Percentiles rank a stretch among this genome's conserved stretches.
phyloP scores from a whole-genome alignment of 2,113 vertebrate genomes.

The Sebastes fasciatus region DNA sequence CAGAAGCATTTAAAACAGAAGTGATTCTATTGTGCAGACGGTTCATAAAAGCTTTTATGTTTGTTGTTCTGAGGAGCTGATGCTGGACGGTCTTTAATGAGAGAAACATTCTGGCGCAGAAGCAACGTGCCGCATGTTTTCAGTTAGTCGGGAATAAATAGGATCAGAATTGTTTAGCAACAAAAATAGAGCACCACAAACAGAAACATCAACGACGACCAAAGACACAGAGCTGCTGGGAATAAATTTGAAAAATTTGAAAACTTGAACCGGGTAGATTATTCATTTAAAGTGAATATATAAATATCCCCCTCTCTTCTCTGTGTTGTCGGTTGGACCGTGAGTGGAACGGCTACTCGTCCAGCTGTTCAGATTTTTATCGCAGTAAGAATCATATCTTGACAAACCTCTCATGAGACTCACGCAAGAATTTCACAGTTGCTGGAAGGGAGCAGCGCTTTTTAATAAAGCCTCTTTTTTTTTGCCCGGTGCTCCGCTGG shows the following conservation, averaged over 20 bases:
- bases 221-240: background rate
- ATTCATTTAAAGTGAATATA: background rate
- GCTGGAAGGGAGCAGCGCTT: slow-evolving; percentile 35
- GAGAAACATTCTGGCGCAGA: slow-evolving; percentile 18
- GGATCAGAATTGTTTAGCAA: background rate
- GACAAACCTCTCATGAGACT: slow-evolving; percentile 49
- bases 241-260: background rate
- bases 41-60: background rate
- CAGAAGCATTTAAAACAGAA: background rate
- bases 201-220: background rate
- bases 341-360: background rate
- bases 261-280: background rate
- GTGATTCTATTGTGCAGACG: background rate
- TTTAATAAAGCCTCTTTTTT: slow-evolving; percentile 45
- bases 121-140: background rate
- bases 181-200: background rate
- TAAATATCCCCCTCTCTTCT: slow-evolving; percentile 15
- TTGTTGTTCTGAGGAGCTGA: background rate
- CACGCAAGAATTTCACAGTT: slow-evolving; percentile 48
- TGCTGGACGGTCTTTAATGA: slow-evolving; percentile 4
- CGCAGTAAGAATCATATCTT: slow-evolving; percentile 52
- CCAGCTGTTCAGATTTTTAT: slow-evolving; percentile 61
- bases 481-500: background rate
- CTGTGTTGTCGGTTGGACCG: background rate
- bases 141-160: slow-evolving; percentile 11